phyloP scores from a whole-genome alignment of 2,797 vertebrate genomes.

The Masticophis lateralis region DNA sequence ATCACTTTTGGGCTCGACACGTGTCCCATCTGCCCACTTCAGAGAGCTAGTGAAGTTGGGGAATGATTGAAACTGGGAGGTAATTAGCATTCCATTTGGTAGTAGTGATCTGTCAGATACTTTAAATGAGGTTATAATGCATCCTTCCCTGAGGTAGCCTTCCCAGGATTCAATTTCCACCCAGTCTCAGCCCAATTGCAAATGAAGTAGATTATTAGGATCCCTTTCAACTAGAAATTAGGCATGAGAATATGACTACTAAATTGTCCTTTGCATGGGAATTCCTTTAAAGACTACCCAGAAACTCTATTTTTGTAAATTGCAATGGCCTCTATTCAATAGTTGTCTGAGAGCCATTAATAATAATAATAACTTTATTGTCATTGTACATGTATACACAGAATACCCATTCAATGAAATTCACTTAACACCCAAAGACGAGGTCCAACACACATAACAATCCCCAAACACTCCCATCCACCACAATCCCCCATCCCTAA shows the following conservation, averaged over 20 bases:
- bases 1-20: not conserved
- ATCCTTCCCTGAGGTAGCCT: not conserved
- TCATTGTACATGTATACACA: no score
- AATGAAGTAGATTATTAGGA: not conserved
- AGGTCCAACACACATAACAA: no score
- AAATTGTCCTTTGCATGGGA: not conserved
- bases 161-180: not conserved
- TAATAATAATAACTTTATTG: no score
- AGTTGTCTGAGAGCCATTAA: not conserved
- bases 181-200: not conserved
- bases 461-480: no score
- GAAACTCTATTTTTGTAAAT: not conserved
- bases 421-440: no score
- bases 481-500: no score
- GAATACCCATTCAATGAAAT: no score
- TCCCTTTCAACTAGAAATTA: not conserved
- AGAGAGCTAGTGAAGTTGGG: not conserved
- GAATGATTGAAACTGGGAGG: not conserved
- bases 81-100: not conserved
- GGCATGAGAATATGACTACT: not conserved
- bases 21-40: not conserved
- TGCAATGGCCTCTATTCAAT: not conserved
- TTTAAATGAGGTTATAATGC: not conserved
- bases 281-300: not conserved
- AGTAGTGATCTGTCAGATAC: not conserved